Percentiles rank a stretch among this genome's conserved stretches.
phyloP scores from a whole-genome alignment of 1,140 invertebrate species.

The Macrotrachela quadricornifera region DNA sequence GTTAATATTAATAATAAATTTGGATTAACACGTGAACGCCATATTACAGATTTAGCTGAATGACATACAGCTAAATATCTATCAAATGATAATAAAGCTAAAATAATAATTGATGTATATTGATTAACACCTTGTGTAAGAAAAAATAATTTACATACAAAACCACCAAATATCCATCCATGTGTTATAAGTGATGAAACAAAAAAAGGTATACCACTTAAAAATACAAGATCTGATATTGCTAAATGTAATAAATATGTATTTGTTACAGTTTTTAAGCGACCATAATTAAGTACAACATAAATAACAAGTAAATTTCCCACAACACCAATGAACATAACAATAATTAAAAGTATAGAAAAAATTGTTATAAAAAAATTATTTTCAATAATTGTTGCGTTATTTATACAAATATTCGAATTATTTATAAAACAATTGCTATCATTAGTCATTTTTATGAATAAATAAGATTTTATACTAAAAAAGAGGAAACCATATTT shows the following conservation, averaged over 20 bases:
- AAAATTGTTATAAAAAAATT: too few relatives aligned
- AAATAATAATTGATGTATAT: constrained; percentile 5
- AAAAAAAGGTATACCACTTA: constrained; percentile 16
- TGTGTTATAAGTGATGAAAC: constrained; percentile 12
- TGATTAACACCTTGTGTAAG: constrained; percentile 7
- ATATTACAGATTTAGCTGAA: background rate
- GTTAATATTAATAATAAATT: background rate
- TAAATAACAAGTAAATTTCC: constrained; percentile 25
- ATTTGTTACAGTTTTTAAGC: constrained; percentile 23
- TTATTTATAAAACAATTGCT: too few relatives aligned
- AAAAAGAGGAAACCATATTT: too few relatives aligned
- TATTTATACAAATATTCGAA: too few relatives aligned
- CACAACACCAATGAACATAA: constrained; percentile 5
- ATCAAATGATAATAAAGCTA: constrained; percentile 4
- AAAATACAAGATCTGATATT: constrained; percentile 20
- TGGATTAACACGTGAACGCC: background rate
- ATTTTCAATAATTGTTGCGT: too few relatives aligned
- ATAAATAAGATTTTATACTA: too few relatives aligned
- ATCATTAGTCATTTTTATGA: too few relatives aligned
- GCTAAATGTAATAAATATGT: constrained; percentile 26
- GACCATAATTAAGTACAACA: constrained; percentile 18
- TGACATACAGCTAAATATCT: constrained; percentile 4
- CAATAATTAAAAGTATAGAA: too few relatives aligned
- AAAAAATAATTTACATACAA: constrained; percentile 13
- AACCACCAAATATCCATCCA: constrained; percentile 15